Conservation (phyloP, 2,888 invertebrate genomes). For the Idaea aversata region DNA sequence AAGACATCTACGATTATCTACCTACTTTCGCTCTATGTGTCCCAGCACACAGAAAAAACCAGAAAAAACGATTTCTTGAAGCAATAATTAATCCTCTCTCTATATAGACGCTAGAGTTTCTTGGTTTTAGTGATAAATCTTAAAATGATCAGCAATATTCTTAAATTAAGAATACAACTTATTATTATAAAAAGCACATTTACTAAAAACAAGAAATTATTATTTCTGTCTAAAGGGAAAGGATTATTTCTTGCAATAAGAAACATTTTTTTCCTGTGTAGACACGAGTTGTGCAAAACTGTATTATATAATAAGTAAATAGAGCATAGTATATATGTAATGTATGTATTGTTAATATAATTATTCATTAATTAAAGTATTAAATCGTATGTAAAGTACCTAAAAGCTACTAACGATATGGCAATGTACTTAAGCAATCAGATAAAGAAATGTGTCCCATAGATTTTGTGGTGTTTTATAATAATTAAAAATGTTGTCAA, state of each 20-base stretch:
- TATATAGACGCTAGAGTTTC: too few species aligned
- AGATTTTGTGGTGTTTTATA: constrained; percentile 80
- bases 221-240: too few species aligned
- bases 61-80: too few species aligned
- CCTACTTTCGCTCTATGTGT: background rate
- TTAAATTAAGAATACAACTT: too few species aligned
- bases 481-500: constrained; percentile 80
- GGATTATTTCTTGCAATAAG: too few species aligned
- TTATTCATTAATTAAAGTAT: constrained; percentile 72
- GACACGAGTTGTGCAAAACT: constrained; percentile 51
- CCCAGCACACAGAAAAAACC: background rate
- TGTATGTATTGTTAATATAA: constrained; percentile 75
- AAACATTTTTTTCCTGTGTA: background rate
- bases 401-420: constrained; percentile 64
- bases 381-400: constrained; percentile 64
- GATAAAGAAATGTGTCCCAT: constrained; percentile 61
- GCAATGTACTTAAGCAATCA: constrained; percentile 75
- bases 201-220: too few species aligned
- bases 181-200: too few species aligned
- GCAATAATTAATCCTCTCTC: too few species aligned
- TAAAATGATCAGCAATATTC: too few species aligned
- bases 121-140: too few species aligned
- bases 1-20: background rate
- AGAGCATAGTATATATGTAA: constrained; percentile 46
- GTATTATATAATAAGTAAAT: constrained; percentile 61